phyloP scores from a whole-genome alignment of 2,113 vertebrate genomes.

The Caranx ignobilis region DNA sequence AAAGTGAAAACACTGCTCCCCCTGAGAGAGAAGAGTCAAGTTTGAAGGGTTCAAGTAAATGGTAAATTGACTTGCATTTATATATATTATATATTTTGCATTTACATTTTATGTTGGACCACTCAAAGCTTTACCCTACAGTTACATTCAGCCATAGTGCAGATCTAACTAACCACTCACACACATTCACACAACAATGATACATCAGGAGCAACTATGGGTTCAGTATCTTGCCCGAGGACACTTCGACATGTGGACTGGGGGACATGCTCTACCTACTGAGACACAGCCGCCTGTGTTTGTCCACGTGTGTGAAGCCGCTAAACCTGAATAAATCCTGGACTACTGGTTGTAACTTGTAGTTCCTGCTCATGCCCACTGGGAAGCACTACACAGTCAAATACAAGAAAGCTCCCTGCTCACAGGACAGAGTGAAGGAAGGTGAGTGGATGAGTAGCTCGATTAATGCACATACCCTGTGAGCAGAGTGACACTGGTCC shows the following conservation, averaged over 20 bases:
- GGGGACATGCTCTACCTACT: too few relatives aligned
- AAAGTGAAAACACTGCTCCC: conserved; percentile 93
- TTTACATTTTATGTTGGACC: too few relatives aligned
- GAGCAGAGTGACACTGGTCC: conserved; percentile 80
- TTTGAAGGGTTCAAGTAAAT: background rate
- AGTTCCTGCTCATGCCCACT: background rate
- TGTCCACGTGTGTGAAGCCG: background rate
- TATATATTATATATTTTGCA: too few relatives aligned
- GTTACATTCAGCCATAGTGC: too few relatives aligned
- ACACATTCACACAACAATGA: too few relatives aligned
- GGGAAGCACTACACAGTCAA: background rate
- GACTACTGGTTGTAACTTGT: background rate
- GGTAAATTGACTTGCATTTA: too few relatives aligned
- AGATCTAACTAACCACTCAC: too few relatives aligned
- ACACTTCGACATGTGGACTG: too few relatives aligned
- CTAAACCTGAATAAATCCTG: background rate
- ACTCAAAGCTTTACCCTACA: too few relatives aligned
- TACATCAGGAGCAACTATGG: too few relatives aligned
- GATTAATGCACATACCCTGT: conserved; percentile 67
- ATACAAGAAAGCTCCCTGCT: background rate
- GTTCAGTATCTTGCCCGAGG: too few relatives aligned
- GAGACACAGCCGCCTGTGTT: background rate
- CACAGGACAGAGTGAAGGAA: background rate
- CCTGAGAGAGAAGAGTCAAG: conserved; percentile 73
- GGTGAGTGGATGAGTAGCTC: background rate